phyloP scores from a whole-genome alignment of 1,140 invertebrate species.

The Danaus melanippus region DNA sequence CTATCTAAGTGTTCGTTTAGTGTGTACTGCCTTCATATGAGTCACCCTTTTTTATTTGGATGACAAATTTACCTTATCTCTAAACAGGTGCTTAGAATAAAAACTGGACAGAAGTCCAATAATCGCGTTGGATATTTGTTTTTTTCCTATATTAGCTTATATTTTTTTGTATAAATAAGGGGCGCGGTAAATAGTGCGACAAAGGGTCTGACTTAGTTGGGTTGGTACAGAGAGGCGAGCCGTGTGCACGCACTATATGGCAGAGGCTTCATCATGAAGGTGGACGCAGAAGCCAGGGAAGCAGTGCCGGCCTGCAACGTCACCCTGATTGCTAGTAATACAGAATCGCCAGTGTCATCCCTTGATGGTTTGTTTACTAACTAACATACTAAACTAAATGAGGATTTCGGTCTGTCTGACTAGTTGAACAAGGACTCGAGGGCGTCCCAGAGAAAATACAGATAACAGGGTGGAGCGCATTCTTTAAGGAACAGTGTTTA shows the following conservation, averaged over 20 bases:
- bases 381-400: constrained; percentile 18
- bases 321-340: constrained; percentile 50
- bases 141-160: background rate
- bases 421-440: background rate
- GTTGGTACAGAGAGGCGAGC: constrained; percentile 47
- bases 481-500: constrained; percentile 2
- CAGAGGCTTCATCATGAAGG: constrained; percentile 49
- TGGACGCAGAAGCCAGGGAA: constrained; percentile 50
- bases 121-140: background rate
- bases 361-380: constrained; percentile 57
- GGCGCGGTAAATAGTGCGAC: constrained; percentile 11
- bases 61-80: background rate
- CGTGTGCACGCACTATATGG: constrained; percentile 37
- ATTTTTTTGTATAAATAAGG: background rate
- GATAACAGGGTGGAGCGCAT: background rate
- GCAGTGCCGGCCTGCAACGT: constrained; percentile 31
- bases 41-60: too few relatives aligned
- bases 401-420: constrained; percentile 18
- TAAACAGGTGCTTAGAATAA: too few relatives aligned
- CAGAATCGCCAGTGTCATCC: constrained; percentile 54
- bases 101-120: too few relatives aligned
- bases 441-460: background rate
- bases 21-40: background rate
- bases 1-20: constrained; percentile 8
- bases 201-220: constrained; percentile 30